Evolutionary conservation across 2,113 vertebrate genomes (phyloP).

Genomic region (Typhlomys cinereus): DNA sequence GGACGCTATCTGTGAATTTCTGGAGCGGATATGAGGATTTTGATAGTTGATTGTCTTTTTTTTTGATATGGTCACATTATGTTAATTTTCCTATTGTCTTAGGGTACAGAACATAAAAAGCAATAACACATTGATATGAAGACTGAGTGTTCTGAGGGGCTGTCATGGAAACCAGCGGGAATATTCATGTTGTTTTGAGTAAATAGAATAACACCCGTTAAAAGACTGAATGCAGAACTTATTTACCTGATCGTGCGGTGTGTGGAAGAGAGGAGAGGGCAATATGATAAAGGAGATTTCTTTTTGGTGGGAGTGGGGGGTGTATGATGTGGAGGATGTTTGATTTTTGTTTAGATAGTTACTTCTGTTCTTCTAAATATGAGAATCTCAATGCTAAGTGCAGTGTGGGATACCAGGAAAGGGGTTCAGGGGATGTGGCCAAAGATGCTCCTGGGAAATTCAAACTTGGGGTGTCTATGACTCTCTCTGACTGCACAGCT

Average conservation of each 20-base stretch:
- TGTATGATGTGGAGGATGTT: background rate
- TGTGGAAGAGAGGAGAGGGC: slow-evolving; percentile 7
- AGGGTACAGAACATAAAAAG: slow-evolving; percentile 79
- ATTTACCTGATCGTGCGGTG: slow-evolving; percentile 11
- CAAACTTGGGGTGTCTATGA: accelerated
- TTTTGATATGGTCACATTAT: slow-evolving; percentile 76
- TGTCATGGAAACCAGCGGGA: slow-evolving; percentile 83
- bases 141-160: slow-evolving; percentile 80
- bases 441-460: background rate
- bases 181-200: slow-evolving; percentile 76
- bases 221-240: slow-evolving; percentile 69
- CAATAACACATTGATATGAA: slow-evolving; percentile 82
- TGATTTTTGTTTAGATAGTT: slow-evolving; percentile 35
- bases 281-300: slow-evolving; percentile 59
- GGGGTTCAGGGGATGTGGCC: accelerated
- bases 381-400: slow-evolving; percentile 12
- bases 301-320: background rate
- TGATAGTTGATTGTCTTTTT: slow-evolving; percentile 68
- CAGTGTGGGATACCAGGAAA: background rate
- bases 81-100: slow-evolving; percentile 84
- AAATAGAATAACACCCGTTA: slow-evolving; percentile 76
- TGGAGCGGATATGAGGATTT: slow-evolving; percentile 75
- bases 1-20: slow-evolving; percentile 74
- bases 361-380: background rate
- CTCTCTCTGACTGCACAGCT: background rate